Conservation (phyloP, 2,797 vertebrate genomes). For the Darevskia mixta region DNA sequence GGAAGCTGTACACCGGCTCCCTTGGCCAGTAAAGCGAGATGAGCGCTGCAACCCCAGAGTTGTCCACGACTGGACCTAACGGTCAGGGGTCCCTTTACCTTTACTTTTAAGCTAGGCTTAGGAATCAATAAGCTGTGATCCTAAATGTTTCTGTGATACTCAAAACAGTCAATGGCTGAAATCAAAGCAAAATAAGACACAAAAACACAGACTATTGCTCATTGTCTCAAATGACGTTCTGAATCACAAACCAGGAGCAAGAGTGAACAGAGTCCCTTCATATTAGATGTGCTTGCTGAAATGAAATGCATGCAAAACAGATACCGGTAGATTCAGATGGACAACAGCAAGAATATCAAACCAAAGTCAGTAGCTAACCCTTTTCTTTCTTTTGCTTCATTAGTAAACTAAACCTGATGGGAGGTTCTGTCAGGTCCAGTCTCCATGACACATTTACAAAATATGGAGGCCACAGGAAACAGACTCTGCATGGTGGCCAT, state of each 20-base stretch:
- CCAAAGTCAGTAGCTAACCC: no score
- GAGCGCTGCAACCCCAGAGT: no score
- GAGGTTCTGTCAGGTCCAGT: not conserved
- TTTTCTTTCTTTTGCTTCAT: not conserved
- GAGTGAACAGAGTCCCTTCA: not conserved
- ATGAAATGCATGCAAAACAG: not conserved
- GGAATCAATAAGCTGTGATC: not conserved
- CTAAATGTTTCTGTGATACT: not conserved
- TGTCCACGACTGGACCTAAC: no score
- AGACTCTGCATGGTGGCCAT: not conserved
- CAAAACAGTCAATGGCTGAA: not conserved
- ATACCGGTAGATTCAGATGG: not conserved
- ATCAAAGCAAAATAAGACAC: not conserved
- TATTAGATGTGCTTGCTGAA: not conserved
- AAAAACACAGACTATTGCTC: not conserved
- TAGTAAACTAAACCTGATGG: not conserved
- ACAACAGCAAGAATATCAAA: not conserved
- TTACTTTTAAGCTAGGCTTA: not conserved
- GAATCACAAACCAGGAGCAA: not conserved
- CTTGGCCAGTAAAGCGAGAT: no score
- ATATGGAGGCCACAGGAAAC: not conserved
- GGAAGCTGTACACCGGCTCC: no score
- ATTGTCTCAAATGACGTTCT: not conserved
- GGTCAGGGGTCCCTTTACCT: no score
- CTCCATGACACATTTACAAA: not conserved